Base-by-base conservation (phyloP, 1,140 invertebrate genomes). In the Euura saliciscinereae region DNA sequence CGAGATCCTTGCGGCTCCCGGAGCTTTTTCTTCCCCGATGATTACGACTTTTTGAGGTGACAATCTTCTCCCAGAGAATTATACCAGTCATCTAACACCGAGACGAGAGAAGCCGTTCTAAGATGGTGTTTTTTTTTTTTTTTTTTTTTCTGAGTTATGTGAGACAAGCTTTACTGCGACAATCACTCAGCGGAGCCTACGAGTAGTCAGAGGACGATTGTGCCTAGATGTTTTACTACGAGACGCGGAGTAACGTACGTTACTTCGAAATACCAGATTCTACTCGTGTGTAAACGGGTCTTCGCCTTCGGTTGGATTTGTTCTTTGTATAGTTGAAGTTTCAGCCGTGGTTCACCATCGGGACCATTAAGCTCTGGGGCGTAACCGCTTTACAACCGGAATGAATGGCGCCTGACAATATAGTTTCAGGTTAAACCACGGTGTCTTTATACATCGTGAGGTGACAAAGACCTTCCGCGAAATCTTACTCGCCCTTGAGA, bases 91-190 rank as follows among this genome's bases (percentile, higher is more conserved):
- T 59, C 51, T n/a, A n/a, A n/a, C 8, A n/a, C 51, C 13, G 3
- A 28, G 28, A 28, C 28, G 28, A 28, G 28, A 1, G 28, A 28
- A 28, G 28, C 28, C 1, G 28, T 28, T 28, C 28, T 28, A 28
- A 28, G 28, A 28, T 28, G 28, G 28, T 28, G 28, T 28, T 0
- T 28, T 28, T 0, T 28, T 28, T 28, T 28, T 28, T 28, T 28
- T 28, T 28, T 28, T 28, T 11, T 59, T 59, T 59, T 59, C 8
- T 6, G 51, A n/a, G 13, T 6, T n/a, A n/a, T 59, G 51, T 59
- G 51, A 45, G 65, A 74, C 77, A 72, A 73, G 72, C 51, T 71
- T 76, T 74, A 74, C 66, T 45, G 51, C 43, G 71, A 68, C 73
- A 66, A 75, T 74, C 73, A 67, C 71, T 72, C 66, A 69, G 66